Evolutionary conservation across 2,113 vertebrate species (phyloP).

Genomic region (Oenanthe oenanthe): DNA sequence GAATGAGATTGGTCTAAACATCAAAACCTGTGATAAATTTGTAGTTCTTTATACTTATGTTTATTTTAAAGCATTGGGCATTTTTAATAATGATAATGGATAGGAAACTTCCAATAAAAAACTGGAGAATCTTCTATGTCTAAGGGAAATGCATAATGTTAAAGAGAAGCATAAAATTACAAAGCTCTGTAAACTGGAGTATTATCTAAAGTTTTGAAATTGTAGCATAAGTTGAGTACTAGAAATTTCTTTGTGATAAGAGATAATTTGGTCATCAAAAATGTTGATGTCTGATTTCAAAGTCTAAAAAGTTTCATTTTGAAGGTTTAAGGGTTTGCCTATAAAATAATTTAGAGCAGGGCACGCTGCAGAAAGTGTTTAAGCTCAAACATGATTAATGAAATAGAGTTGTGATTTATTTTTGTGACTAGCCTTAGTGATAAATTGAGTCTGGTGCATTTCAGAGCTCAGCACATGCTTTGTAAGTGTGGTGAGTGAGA

Average conservation of each 20-base stretch:
- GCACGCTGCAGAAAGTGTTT: background rate
- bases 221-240: background rate
- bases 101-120: background rate
- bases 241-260: background rate
- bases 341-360: background rate
- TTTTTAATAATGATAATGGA: background rate
- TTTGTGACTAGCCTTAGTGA: background rate
- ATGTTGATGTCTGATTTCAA: background rate
- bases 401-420: background rate
- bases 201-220: background rate
- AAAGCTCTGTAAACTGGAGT: background rate
- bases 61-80: background rate
- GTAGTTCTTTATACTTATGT: background rate
- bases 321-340: background rate
- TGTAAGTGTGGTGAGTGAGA: background rate
- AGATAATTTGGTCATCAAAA: background rate
- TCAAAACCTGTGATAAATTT: background rate
- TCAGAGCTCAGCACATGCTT: background rate
- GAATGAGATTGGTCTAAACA: background rate
- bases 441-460: background rate
- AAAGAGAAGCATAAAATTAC: background rate
- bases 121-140: background rate
- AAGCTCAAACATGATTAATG: background rate
- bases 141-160: background rate
- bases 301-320: background rate